A percentile compares a stretch with the other conserved stretches of the same genome.
Evolutionary conservation across 2,888 invertebrate species (phyloP).

Genomic region (Stenolophus ochropezus): DNA sequence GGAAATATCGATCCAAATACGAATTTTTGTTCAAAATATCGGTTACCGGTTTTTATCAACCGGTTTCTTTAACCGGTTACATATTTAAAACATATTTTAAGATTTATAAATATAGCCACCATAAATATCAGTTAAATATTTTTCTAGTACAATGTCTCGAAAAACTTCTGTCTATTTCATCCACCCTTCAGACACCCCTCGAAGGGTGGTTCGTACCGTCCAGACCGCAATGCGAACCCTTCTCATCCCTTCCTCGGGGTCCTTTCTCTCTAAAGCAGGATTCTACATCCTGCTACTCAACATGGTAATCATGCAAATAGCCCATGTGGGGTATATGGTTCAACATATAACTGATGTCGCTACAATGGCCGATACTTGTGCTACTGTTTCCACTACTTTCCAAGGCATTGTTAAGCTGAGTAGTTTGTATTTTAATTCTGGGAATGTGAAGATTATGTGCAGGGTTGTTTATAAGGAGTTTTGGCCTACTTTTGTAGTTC

Average conservation of each 20-base stretch:
- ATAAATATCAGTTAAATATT: too few relatives aligned
- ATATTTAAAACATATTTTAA: not conserved
- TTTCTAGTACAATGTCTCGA: too few relatives aligned
- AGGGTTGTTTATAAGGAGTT: slow-evolving; percentile 33
- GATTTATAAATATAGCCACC: too few relatives aligned
- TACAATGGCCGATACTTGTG: slow-evolving; percentile 54
- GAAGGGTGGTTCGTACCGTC: slow-evolving; percentile 1
- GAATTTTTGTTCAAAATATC: too few relatives aligned
- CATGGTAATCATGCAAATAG: slow-evolving; percentile 44
- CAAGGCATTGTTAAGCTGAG: slow-evolving; percentile 50
- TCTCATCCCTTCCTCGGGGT: not conserved
- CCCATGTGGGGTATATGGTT: slow-evolving; percentile 53
- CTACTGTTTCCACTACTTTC: slow-evolving; percentile 56
- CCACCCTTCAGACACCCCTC: slow-evolving; percentile 8
- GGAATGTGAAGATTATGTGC: slow-evolving; percentile 46
- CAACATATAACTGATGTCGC: slow-evolving; percentile 41
- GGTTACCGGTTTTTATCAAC: too few relatives aligned
- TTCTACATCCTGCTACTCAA: slow-evolving; percentile 47
- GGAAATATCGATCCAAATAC: too few relatives aligned
- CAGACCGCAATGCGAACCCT: slow-evolving; percentile 9
- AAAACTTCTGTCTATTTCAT: not conserved
- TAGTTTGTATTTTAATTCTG: slow-evolving; percentile 43
- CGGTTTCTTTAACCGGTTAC: too few relatives aligned
- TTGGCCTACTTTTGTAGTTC: slow-evolving; percentile 49
- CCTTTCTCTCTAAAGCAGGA: not conserved